Evolutionary conservation across 2,797 vertebrate species (phyloP), one percentile per base, ranked within the genome.

Genomic region (Kryptolebias ocellatus): DNA sequence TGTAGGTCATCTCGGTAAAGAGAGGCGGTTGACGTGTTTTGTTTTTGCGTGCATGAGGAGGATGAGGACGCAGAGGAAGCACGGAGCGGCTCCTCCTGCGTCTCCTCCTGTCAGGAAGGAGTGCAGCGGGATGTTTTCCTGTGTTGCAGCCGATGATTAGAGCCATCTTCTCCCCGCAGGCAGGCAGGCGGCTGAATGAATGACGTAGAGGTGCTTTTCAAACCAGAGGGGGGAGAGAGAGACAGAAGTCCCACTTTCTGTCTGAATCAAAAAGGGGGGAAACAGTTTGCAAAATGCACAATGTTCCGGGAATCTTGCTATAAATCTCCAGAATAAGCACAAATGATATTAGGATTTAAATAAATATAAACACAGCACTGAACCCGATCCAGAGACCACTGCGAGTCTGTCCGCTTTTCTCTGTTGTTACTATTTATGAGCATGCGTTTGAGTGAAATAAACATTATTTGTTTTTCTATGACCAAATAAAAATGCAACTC

Each of bases 161-260:
- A 86, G 84, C 82, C 88, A 86, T 89, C 83, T 88, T 84, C 84
- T 74, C 70, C 76, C 72, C 58, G 20, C 20, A 24, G 20, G 64
- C 87, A 78, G 87, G 87, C 87, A 78, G 87, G 87, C 83, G 73
- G 79, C 80, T 55, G 64, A 83, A 78, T 83, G 72, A 81, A 89
- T 93, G 92, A 93, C 90, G 92, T 91, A 88, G 78, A 82, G 89
- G 86, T 84, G 78, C 84, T 76, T 83, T 72, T 67, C 74, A 76
- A 18, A 74, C 53, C 3, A 37, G 59, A 53, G 54, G 16, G 11
- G 20, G 12, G 18, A 4, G 31, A 9, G 37, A 39, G 37, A 10
- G 37, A 11, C 52, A 52, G 74, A 42, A 29, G 44, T 0, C 15
- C 52, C 2, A 0, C 16, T 27, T n/a, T 28, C 28, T 2, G 27